These are phyloP conservation scores for Rhinoptilus africanus DNA, from an alignment of 2,113 vertebrate species.

Conservation along the genomic window DNA sequence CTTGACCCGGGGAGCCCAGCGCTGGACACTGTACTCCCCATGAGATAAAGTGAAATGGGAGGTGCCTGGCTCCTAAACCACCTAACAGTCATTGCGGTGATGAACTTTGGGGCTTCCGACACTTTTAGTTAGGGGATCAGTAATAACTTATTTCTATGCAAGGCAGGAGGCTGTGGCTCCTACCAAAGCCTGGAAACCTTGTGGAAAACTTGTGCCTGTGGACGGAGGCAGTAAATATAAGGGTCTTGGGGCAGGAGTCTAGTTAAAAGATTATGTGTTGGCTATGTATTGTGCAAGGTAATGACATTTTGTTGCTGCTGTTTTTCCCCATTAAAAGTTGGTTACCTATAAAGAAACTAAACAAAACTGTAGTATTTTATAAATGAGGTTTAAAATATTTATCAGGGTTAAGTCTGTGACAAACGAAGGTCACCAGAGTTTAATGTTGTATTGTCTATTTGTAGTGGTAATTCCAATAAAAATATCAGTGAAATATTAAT, in stretches of 20 bases:
- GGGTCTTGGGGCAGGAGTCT: background rate
- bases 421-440: background rate
- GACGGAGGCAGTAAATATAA: background rate
- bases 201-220: background rate
- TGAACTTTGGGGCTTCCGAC: background rate
- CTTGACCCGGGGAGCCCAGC: too few relatives aligned
- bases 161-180: background rate
- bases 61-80: background rate
- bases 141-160: background rate
- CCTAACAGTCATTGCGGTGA: background rate
- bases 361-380: background rate
- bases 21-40: too few relatives aligned
- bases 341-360: background rate
- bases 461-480: background rate
- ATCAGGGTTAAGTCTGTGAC: rapidly evolving
- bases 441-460: background rate
- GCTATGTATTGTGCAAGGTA: background rate
- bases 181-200: background rate
- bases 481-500: background rate
- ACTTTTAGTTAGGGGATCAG: background rate
- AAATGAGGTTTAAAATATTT: background rate
- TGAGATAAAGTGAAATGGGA: background rate
- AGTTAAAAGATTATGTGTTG: background rate
- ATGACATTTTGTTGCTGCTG: background rate
- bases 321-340: background rate